Percentiles rank a stretch among this genome's conserved stretches.
These are phyloP conservation scores for Monopis laevigella DNA, from an alignment of 2,888 invertebrate genomes.

Conservation along the genomic window DNA sequence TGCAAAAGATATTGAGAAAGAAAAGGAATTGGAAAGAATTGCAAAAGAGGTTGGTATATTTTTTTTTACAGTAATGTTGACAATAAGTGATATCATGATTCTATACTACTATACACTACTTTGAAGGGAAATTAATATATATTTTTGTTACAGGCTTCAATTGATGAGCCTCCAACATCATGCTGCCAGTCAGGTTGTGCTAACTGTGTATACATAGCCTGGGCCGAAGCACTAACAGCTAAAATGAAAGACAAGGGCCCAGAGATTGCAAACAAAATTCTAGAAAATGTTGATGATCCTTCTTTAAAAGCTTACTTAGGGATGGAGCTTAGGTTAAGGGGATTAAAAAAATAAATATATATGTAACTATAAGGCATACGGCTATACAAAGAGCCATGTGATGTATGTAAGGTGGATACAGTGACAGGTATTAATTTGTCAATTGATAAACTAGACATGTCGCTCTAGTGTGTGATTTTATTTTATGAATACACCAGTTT, in stretches of 20 bases:
- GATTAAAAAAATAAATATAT: conserved; percentile 27
- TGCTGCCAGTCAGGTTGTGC: conserved; percentile 94
- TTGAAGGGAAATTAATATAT: too few species aligned
- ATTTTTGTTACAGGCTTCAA: conserved; percentile 38
- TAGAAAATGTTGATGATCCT: conserved; percentile 80
- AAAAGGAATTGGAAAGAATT: conserved; percentile 46
- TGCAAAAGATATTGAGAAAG: conserved; percentile 37
- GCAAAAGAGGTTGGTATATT: conserved; percentile 39
- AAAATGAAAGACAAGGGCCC: conserved; percentile 73
- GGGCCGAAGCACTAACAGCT: conserved; percentile 79
- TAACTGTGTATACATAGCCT: conserved; percentile 93
- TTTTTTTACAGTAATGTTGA: too few species aligned
- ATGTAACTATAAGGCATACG: too few species aligned
- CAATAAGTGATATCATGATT: too few species aligned
- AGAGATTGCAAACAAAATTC: conserved; percentile 74
- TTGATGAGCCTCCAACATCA: conserved; percentile 78
- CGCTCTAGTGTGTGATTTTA: too few species aligned
- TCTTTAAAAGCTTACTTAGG: conserved; percentile 84
- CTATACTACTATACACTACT: too few species aligned
- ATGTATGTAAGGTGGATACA: too few species aligned
- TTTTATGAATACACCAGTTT: too few species aligned
- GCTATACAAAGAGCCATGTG: too few species aligned
- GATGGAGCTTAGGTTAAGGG: conserved; percentile 73
- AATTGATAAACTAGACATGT: too few species aligned
- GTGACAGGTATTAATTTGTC: too few species aligned